Percentiles rank a stretch among this genome's conserved stretches.
These are phyloP conservation scores for Brienomyrus longianalis DNA, from an alignment of 2,113 vertebrate species.

Conservation along the genomic window DNA sequence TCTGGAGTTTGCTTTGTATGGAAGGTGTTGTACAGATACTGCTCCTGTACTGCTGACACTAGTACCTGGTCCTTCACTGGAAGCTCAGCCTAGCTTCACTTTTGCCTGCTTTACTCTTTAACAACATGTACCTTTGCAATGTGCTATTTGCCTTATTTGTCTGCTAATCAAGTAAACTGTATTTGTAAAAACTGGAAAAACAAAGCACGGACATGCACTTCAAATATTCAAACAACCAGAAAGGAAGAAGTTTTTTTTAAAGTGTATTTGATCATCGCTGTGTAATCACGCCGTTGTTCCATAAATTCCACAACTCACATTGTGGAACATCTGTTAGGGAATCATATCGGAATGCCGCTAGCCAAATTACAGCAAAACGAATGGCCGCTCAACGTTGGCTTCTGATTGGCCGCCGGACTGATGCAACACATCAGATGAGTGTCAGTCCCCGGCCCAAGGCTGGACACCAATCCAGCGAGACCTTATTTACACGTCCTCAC, in stretches of 20 bases:
- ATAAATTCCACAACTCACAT: not conserved
- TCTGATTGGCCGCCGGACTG: not conserved
- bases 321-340: not conserved
- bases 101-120: not conserved
- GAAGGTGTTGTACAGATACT: not conserved
- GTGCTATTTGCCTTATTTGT: not conserved
- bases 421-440: not conserved
- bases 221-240: not conserved
- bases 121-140: not conserved
- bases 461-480: not conserved
- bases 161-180: not conserved
- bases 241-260: not conserved
- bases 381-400: not conserved
- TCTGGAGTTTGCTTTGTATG: not conserved
- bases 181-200: not conserved
- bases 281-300: not conserved
- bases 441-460: not conserved
- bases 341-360: not conserved
- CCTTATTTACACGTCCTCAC: not conserved
- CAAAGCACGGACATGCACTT: not conserved
- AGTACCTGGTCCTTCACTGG: not conserved
- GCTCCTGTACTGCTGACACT: not conserved
- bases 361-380: not conserved
- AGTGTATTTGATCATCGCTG: not conserved
- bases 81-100: not conserved